Percentiles rank a stretch among this genome's conserved stretches.
Conservation (phyloP, 2,888 invertebrate species). For the Dascillus cervinus region DNA sequence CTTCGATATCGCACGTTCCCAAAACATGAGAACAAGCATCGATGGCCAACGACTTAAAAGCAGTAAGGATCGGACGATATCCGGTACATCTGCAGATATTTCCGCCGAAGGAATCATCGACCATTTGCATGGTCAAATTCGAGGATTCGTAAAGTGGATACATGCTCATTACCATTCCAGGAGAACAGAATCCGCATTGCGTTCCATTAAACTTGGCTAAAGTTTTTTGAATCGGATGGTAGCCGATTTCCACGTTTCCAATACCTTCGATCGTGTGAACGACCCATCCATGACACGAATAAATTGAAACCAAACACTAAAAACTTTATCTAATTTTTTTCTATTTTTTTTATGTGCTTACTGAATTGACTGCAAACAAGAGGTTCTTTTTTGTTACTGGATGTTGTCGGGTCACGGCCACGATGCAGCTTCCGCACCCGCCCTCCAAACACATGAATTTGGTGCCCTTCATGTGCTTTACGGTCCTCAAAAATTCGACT, state of each 20-base stretch:
- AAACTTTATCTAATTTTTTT: slow-evolving; percentile 11
- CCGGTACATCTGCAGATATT: slow-evolving; percentile 70
- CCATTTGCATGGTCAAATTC: slow-evolving; percentile 48
- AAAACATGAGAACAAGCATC: slow-evolving; percentile 40
- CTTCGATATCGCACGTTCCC: slow-evolving; percentile 41
- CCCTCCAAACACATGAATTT: slow-evolving; percentile 67
- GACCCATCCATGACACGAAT: slow-evolving; percentile 53
- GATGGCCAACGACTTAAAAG: slow-evolving; percentile 50
- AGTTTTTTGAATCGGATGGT: slow-evolving; percentile 53
- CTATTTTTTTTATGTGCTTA: slow-evolving; percentile 33
- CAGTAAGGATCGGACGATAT: slow-evolving; percentile 54
- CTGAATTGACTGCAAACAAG: slow-evolving; percentile 57
- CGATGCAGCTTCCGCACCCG: slow-evolving; percentile 63
- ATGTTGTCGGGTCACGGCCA: slow-evolving; percentile 43
- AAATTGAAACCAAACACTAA: slow-evolving; percentile 47
- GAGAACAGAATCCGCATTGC: slow-evolving; percentile 65
- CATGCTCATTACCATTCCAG: slow-evolving; percentile 74
- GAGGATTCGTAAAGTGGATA: slow-evolving; percentile 44
- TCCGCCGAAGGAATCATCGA: slow-evolving; percentile 63
- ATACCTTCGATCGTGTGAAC: slow-evolving; percentile 63
- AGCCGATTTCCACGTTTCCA: slow-evolving; percentile 54
- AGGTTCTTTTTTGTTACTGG: slow-evolving; percentile 44
- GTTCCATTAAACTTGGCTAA: slow-evolving; percentile 55
- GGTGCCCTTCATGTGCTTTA: no score
- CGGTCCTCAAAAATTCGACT: no score